phyloP scores from a whole-genome alignment of 2,888 invertebrate species.

The Synergus umbraculus region DNA sequence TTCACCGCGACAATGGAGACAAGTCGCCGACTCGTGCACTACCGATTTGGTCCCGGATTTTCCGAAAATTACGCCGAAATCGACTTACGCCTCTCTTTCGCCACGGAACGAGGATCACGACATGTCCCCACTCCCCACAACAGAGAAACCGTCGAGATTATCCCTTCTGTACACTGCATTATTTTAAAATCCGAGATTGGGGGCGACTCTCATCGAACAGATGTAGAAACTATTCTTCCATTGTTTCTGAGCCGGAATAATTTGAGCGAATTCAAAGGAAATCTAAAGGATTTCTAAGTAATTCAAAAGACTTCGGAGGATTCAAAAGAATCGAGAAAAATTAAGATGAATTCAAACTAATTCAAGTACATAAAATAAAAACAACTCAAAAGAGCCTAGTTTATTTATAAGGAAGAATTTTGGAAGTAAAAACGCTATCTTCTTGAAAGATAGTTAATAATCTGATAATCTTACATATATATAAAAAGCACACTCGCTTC shows the following conservation, averaged over 20 bases:
- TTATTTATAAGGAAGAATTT: too few relatives aligned
- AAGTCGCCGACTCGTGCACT: slow-evolving; percentile 43
- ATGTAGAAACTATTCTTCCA: background rate
- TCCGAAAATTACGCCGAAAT: slow-evolving; percentile 65
- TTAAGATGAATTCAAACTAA: too few relatives aligned
- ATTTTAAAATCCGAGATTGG: background rate
- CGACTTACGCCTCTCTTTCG: slow-evolving; percentile 56
- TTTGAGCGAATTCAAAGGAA: too few relatives aligned
- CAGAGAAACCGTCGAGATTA: background rate
- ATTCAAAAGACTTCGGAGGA: too few relatives aligned
- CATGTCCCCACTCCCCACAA: slow-evolving; percentile 41
- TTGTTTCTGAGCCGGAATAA: too few relatives aligned
- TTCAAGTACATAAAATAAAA: too few relatives aligned
- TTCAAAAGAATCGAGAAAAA: too few relatives aligned
- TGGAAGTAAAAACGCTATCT: too few relatives aligned
- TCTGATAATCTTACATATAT: too few relatives aligned
- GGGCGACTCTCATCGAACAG: background rate
- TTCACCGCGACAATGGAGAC: slow-evolving; percentile 65
- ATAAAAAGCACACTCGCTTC: background rate
- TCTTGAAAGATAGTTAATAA: too few relatives aligned
- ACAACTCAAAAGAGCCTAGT: too few relatives aligned
- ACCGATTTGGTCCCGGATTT: slow-evolving; percentile 57
- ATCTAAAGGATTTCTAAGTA: too few relatives aligned
- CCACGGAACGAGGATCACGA: slow-evolving; percentile 47
- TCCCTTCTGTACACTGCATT: background rate